phyloP scores from a whole-genome alignment of 1,140 invertebrate genomes.

The Helicorthomorpha holstii region DNA sequence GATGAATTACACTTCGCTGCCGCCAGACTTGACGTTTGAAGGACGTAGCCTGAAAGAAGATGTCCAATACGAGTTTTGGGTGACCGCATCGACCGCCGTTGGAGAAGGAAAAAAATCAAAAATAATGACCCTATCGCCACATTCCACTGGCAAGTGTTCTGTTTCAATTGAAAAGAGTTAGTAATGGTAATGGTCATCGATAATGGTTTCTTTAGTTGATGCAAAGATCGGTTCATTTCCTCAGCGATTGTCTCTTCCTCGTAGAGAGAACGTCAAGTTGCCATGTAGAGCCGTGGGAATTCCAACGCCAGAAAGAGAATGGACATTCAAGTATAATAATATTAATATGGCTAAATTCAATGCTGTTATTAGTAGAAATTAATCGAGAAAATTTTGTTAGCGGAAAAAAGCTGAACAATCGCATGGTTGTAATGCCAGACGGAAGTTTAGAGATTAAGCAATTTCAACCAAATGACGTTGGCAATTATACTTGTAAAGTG shows the following conservation, averaged over 20 bases:
- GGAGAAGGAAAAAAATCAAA: constrained; percentile 51
- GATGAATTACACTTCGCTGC: neutral
- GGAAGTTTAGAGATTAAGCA: constrained; percentile 23
- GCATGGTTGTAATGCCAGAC: constrained; percentile 18
- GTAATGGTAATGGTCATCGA: neutral
- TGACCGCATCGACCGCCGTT: constrained; percentile 22
- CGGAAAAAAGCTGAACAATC: neutral
- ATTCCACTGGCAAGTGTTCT: constrained; percentile 16
- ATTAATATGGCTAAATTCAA: neutral
- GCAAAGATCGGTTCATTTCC: constrained; percentile 43
- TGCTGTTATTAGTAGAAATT: neutral
- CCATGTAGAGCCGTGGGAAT: constrained; percentile 40
- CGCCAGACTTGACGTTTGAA: constrained; percentile 37
- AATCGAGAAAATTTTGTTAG: neutral
- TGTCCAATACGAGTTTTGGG: constrained; percentile 20
- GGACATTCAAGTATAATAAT: neutral
- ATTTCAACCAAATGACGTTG: constrained; percentile 22
- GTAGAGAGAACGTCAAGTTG: constrained; percentile 36
- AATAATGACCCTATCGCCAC: constrained; percentile 62
- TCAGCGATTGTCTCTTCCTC: constrained; percentile 30
- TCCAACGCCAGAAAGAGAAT: constrained; percentile 30
- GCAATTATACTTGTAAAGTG: constrained; percentile 28
- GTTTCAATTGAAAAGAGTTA: neutral
- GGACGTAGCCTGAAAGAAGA: constrained; percentile 33
- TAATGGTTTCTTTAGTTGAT: constrained; percentile 27